Percentiles rank a stretch among this genome's conserved stretches.
Conservation (phyloP, 2,888 invertebrate genomes). For the Cheilosia impressa region DNA sequence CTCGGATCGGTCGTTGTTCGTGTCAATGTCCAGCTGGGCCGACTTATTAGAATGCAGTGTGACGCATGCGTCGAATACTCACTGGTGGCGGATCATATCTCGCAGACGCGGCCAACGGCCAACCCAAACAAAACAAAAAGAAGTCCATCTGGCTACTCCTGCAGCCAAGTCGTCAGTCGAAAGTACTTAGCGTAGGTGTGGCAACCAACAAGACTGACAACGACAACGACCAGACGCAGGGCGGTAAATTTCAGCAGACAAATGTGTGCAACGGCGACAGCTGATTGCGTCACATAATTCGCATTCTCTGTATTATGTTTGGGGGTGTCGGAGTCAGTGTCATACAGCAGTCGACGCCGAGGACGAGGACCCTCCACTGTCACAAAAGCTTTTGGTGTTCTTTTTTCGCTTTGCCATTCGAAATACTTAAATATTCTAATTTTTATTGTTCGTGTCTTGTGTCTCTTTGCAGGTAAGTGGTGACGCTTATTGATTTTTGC, state of each 20-base stretch:
- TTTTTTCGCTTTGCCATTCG: neutral
- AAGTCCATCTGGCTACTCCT: neutral
- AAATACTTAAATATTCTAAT: slow-evolving; percentile 32
- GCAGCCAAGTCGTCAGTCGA: slow-evolving; percentile 22
- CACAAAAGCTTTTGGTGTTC: neutral
- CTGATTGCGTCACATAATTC: slow-evolving; percentile 55
- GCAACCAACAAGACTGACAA: slow-evolving; percentile 28
- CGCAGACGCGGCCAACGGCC: slow-evolving; percentile 29
- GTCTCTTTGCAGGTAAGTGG: slow-evolving; percentile 59
- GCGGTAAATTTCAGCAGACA: slow-evolving; percentile 40
- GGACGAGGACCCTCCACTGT: slow-evolving; percentile 9
- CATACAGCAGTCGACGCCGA: neutral
- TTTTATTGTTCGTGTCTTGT: slow-evolving; percentile 6
- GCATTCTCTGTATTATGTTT: slow-evolving; percentile 15
- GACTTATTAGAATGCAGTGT: slow-evolving; percentile 44
- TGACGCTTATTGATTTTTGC: slow-evolving; percentile 67
- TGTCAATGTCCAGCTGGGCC: slow-evolving; percentile 36
- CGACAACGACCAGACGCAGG: slow-evolving; percentile 44
- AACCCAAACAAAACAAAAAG: neutral
- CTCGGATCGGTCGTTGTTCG: too few relatives aligned
- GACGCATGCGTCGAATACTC: slow-evolving; percentile 59
- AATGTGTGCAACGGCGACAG: slow-evolving; percentile 42
- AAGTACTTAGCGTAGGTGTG: slow-evolving; percentile 63
- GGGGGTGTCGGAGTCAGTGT: slow-evolving; percentile 9
- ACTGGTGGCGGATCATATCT: slow-evolving; percentile 25